Percentiles rank a stretch among this genome's conserved stretches.
phyloP scores from a whole-genome alignment of 1,140 invertebrate species.

The Homarus americanus region DNA sequence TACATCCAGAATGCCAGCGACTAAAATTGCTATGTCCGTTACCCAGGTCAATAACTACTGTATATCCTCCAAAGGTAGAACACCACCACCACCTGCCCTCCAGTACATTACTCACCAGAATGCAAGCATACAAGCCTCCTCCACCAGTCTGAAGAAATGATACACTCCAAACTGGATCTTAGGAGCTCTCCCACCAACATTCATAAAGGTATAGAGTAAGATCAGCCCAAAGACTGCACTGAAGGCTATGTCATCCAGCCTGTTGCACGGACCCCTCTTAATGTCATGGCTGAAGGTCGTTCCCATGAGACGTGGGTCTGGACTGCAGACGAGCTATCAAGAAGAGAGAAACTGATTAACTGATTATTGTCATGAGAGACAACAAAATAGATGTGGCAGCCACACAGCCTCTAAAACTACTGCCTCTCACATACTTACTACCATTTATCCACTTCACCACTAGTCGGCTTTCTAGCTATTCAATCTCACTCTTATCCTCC shows the following conservation, averaged over 20 bases:
- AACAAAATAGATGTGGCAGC: no score
- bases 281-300: constrained; percentile 22
- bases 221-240: constrained; percentile 52
- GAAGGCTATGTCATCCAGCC: constrained; percentile 54
- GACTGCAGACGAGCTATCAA: constrained; percentile 20
- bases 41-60: no score
- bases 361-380: no score
- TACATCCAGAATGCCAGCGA: no score
- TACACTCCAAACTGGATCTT: not conserved
- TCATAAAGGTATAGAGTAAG: constrained; percentile 57
- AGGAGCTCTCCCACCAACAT: constrained; percentile 38
- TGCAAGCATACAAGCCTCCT: constrained; percentile 41
- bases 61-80: no score
- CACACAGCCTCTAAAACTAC: no score
- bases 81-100: no score
- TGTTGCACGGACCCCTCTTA: constrained; percentile 28
- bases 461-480: no score
- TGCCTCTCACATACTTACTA: no score
- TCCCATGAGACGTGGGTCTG: constrained; percentile 9
- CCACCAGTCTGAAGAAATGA: constrained; percentile 21
- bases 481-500: no score
- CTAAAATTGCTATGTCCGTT: no score
- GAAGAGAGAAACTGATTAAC: not conserved
- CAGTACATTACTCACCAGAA: constrained; percentile 21
- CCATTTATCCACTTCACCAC: no score